Evolutionary conservation across 1,140 invertebrate genomes (phyloP), one percentile per base, ranked within the genome.

Genomic region (Triops longicaudatus): DNA sequence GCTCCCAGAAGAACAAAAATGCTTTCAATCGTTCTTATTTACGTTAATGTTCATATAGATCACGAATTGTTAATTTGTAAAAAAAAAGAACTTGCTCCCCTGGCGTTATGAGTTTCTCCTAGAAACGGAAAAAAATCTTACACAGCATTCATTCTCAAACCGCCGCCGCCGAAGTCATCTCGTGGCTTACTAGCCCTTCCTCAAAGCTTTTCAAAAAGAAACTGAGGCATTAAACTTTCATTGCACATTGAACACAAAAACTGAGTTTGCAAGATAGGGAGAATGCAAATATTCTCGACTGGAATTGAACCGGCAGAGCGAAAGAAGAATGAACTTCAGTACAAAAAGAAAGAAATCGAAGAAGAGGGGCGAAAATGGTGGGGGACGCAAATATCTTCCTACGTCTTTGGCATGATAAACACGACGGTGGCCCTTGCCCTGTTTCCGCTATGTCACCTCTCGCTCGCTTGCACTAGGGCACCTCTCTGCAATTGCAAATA

Each of bases 221-320:
- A 63, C 6, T 63, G 10, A 14, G 50, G 50, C 50, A 63, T 22
- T 63, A 63, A 63, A 63, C 22, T 63, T 63, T 22, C 14, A 63
- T 63, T 63, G 50, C 50, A 63, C 50, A 63, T 63, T 63, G 50
- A 63, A 63, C 50, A 63, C 50, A 63, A 63, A 63, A 22, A 63
- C 50, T 63, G 50, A 63, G 50, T 63, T 63, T 63, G 50, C 50
- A 14, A 14, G 50, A 63, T 63, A 63, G 50, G 50, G 17, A 14
- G 14, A 22, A 63, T 63, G 50, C 50, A 63, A 63, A 63, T 63
- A 63, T 63, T 63, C 50, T 63, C 10, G 22, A 63, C 22, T 22
- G 50, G 50, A 63, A 63, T 63, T 63, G 50, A 63, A 63, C 14
- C 50, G 14, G 50, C 50, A 63, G 50, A 22, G 50, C 50, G 50